These are phyloP conservation scores for Myioborus melanocephalus DNA, from an alignment of 2,797 vertebrate genomes.

Conservation along the genomic window DNA sequence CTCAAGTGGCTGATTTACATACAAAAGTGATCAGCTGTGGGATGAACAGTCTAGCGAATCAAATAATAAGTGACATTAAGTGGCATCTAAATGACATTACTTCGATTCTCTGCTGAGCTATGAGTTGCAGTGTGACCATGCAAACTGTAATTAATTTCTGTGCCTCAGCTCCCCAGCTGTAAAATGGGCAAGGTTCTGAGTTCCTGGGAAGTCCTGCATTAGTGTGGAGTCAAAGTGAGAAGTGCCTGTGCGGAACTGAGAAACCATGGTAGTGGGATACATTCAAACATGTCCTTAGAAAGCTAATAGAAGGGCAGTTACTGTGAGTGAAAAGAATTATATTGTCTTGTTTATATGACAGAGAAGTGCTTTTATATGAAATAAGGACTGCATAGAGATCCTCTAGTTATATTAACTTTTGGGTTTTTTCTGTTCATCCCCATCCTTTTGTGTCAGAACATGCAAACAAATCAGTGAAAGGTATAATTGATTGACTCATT, in stretches of 20 bases:
- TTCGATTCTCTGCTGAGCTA: constrained; percentile 47
- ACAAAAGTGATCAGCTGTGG: constrained; percentile 47
- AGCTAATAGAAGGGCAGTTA: background rate
- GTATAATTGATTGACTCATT: background rate
- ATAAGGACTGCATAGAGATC: background rate
- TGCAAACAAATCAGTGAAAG: background rate
- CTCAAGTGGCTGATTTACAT: constrained; percentile 26
- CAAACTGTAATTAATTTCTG: constrained; percentile 28
- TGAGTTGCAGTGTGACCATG: constrained; percentile 15
- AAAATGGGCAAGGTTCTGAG: background rate
- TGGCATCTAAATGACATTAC: constrained; percentile 48
- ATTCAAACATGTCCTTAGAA: background rate
- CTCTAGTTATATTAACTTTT: background rate
- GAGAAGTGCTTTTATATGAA: background rate
- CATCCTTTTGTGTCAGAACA: background rate
- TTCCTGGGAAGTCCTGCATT: background rate
- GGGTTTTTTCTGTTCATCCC: background rate
- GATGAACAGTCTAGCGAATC: constrained; percentile 29
- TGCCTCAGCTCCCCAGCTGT: background rate
- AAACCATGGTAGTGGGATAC: background rate
- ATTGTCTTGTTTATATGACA: background rate
- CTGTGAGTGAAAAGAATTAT: background rate
- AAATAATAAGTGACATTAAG: constrained; percentile 55
- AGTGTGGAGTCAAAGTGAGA: background rate
- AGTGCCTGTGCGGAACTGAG: background rate